A percentile compares a stretch with the other conserved stretches of the same genome.
Conservation (phyloP, 2,797 vertebrate genomes). For the Pygocentrus nattereri region DNA sequence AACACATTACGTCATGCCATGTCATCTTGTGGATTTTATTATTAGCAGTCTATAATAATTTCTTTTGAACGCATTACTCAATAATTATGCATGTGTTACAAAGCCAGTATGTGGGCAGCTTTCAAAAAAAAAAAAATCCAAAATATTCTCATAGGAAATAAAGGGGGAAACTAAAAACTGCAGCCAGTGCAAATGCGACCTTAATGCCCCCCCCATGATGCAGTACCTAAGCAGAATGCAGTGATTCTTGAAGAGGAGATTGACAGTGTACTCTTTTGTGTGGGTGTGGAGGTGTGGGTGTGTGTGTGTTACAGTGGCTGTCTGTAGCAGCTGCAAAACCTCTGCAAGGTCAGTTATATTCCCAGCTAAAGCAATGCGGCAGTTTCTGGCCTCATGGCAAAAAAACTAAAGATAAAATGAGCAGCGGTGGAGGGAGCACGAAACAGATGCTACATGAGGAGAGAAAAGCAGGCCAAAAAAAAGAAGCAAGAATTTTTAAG, state of each 20-base stretch:
- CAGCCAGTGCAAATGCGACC: constrained; percentile 14
- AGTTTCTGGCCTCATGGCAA: background rate
- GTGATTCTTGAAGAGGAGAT: constrained; percentile 12
- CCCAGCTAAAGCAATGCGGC: constrained; percentile 24
- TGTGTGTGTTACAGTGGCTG: background rate
- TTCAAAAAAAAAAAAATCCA: no score
- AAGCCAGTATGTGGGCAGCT: no score
- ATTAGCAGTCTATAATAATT: no score
- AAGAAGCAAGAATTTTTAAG: background rate
- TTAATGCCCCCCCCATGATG: constrained; percentile 24
- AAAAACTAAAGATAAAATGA: constrained; percentile 40
- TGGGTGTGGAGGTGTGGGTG: background rate
- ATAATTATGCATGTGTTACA: no score
- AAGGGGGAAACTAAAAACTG: background rate
- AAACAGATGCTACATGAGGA: background rate
- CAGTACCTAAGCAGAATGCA: constrained; percentile 27
- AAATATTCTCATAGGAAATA: background rate
- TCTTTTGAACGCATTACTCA: no score
- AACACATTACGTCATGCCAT: no score
- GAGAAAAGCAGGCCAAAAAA: background rate
- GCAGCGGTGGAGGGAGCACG: constrained; percentile 29
- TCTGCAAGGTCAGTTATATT: constrained; percentile 25
- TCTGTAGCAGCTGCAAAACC: constrained; percentile 19
- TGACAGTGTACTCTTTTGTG: constrained; percentile 15
- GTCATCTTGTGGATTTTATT: no score